These are phyloP conservation scores for Trachelus tabidus DNA, from an alignment of 2,888 invertebrate species.

Conservation along the genomic window DNA sequence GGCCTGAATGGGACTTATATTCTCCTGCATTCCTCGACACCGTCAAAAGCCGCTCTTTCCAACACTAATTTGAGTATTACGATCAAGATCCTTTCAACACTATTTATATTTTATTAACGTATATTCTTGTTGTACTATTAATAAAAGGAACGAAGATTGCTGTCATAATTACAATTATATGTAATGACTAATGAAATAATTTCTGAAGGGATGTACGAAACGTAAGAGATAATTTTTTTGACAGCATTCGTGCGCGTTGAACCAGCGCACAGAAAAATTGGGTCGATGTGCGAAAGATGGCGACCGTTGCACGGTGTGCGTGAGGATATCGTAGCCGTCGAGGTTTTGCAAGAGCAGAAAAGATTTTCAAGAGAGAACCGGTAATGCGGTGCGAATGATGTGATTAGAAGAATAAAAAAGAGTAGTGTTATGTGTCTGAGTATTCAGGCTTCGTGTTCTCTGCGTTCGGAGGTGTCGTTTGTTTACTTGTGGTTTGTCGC, in stretches of 20 bases:
- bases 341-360: not conserved
- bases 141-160: not conserved
- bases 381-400: not conserved
- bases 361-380: not conserved
- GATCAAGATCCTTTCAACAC: not conserved
- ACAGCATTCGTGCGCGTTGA: conserved; percentile 16
- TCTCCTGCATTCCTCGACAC: not conserved
- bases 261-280: conserved; percentile 46
- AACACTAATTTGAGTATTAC: not conserved
- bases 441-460: conserved; percentile 4
- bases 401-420: conserved; percentile 1
- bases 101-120: not conserved
- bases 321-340: conserved; percentile 12
- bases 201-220: not conserved
- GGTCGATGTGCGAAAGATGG: conserved; percentile 64
- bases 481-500: conserved; percentile 43
- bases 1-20: not conserved
- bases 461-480: conserved; percentile 36
- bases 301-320: conserved; percentile 45
- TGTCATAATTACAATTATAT: not conserved
- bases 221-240: conserved; percentile 7
- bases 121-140: not conserved
- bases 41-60: not conserved
- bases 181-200: not conserved
- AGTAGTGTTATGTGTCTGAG: conserved; percentile 5